phyloP scores from a whole-genome alignment of 2,888 invertebrate species.

The Drosophila koepferae region DNA sequence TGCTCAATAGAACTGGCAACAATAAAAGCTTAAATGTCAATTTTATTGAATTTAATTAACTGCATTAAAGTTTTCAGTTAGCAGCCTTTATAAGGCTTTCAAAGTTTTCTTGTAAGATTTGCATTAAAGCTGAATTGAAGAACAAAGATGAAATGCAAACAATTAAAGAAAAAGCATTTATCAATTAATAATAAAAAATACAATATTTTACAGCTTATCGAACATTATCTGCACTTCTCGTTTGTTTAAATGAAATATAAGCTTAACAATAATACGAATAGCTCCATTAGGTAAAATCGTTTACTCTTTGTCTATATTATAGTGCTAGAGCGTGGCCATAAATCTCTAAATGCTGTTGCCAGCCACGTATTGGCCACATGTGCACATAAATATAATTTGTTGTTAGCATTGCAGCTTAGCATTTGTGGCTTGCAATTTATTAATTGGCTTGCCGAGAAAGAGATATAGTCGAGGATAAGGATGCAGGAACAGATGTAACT shows the following conservation, averaged over 20 bases:
- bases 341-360: conserved; percentile 26
- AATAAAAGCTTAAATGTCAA: conserved; percentile 3
- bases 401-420: conserved; percentile 29
- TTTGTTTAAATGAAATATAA: background rate
- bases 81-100: background rate
- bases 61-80: background rate
- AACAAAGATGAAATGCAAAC: no score
- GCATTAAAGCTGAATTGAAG: no score
- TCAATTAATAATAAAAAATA: no score
- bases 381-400: conserved; percentile 50
- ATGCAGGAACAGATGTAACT: conserved; percentile 5
- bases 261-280: conserved; percentile 1
- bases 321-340: conserved; percentile 6
- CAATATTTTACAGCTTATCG: background rate
- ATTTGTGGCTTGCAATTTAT: conserved; percentile 59
- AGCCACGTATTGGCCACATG: conserved; percentile 32
- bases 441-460: conserved; percentile 59
- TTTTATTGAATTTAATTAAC: conserved; percentile 27
- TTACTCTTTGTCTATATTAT: background rate
- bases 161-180: no score
- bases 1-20: conserved; percentile 3
- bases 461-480: background rate
- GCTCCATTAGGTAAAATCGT: background rate
- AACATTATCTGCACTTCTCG: background rate
- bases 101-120: no score